Evolutionary conservation across 2,113 vertebrate species (phyloP), one percentile per base, ranked within the genome.

Genomic region (Oryzias celebensis): DNA sequence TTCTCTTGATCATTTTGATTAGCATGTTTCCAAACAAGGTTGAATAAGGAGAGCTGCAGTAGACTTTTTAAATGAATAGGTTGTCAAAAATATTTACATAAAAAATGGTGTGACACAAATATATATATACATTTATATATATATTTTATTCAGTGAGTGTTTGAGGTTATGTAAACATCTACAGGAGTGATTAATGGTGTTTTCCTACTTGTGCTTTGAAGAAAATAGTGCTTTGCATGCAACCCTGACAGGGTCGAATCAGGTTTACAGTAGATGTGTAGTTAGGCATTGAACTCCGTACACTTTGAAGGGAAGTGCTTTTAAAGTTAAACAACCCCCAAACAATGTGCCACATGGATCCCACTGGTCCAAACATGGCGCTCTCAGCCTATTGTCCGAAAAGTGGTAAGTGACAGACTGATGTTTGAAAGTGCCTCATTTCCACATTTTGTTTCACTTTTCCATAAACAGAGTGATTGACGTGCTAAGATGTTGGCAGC

Each of bases 391-490:
- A 81, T 85, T 87, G 82, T 85, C 62, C 54, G 54, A 56, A 20
- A 73, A 66, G 75, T 73, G 66, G 77, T 78, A 76, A 74, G 53
- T 28, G 50, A 71, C 73, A 77, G 58, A 55, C 48, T 71, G 82
- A 64, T 67, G 23, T 61, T 82, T 80, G 15, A 77, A 67, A 82
- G 79, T 64, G 74, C 58, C 71, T 65, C 82, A 73, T 74, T 87
- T 87, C 84, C 87, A 85, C 85, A 75, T 76, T 82, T 82, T 84
- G 85, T 83, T 36, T 84, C 77, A 84, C 74, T 80, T 81, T 83
- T 81, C 80, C 76, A 78, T 56, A 76, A 71, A 78, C 70, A 63
- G 41, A 31, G 26, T 52, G 73, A 80, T 79, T 68, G 77, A 52
- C 79, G 54, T 52, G 78, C 77, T 81, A 83, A 73, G 43, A 53